These are phyloP conservation scores for Gymnopithys bicolor DNA, from an alignment of 2,797 vertebrate species.

Conservation along the genomic window DNA sequence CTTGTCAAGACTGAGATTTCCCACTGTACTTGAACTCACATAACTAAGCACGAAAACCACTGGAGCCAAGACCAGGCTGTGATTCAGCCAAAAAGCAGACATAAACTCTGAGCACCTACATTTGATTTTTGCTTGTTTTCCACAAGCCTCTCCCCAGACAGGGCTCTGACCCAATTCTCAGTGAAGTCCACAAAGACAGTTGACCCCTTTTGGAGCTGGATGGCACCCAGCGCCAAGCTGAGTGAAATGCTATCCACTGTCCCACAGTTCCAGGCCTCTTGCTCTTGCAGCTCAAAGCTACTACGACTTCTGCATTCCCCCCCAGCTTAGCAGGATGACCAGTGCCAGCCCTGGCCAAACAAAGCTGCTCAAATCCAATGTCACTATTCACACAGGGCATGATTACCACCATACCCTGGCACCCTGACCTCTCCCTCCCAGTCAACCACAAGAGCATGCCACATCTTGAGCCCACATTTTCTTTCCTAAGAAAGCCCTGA, in stretches of 20 bases:
- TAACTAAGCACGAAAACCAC: background rate
- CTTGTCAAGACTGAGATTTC: rapidly evolving
- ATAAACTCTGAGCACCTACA: background rate
- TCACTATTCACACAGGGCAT: background rate
- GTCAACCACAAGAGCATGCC: background rate
- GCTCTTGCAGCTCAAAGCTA: background rate
- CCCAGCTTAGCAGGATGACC: background rate
- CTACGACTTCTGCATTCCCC: constrained; percentile 1
- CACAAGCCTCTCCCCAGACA: background rate
- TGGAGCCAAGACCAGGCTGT: background rate
- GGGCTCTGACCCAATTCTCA: constrained; percentile 26
- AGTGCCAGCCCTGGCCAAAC: background rate
- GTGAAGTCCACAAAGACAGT: background rate
- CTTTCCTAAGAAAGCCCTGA: constrained; percentile 47
- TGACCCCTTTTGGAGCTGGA: background rate
- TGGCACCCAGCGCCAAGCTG: background rate
- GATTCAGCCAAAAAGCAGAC: background rate
- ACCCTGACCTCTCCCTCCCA: background rate
- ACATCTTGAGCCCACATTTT: constrained; percentile 56
- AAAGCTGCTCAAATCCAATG: background rate
- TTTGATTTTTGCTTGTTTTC: constrained; percentile 19
- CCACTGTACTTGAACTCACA: rapidly evolving
- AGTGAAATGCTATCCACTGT: background rate
- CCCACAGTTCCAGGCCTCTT: constrained; percentile 26
- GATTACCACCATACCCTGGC: background rate